Evolutionary conservation across 2,113 vertebrate species (phyloP).

Genomic region (Phalacrocorax brasilianus): DNA sequence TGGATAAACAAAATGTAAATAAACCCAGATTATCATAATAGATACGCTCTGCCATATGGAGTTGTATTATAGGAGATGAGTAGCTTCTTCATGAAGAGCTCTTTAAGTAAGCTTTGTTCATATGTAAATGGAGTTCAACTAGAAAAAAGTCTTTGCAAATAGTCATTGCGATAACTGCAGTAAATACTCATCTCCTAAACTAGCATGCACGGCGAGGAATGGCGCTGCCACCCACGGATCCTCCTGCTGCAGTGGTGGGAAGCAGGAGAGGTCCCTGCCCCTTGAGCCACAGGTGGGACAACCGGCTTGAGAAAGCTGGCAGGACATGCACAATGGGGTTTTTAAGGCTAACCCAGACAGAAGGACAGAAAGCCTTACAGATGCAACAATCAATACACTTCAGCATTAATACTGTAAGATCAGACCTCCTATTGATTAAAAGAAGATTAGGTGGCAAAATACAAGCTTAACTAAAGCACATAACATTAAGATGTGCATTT

Average conservation of each 20-base stretch:
- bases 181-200: neutral
- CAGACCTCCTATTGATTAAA: neutral
- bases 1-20: conserved; percentile 3
- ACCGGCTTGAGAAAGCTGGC: neutral
- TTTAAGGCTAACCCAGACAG: neutral
- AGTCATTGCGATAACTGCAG: neutral
- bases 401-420: neutral
- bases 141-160: neutral
- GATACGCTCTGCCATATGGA: conserved; percentile 7
- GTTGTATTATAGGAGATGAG: neutral
- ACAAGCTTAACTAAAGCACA: neutral
- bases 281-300: fast-evolving
- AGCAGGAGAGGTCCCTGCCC: neutral
- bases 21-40: neutral
- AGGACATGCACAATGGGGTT: fast-evolving
- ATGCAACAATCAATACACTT: neutral
- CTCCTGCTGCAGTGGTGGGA: neutral
- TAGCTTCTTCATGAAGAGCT: neutral
- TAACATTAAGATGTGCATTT: neutral
- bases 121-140: neutral
- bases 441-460: neutral
- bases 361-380: neutral
- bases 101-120: neutral
- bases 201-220: neutral
- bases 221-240: fast-evolving